phyloP scores from a whole-genome alignment of 2,888 invertebrate genomes.

The Carcina quercana region DNA sequence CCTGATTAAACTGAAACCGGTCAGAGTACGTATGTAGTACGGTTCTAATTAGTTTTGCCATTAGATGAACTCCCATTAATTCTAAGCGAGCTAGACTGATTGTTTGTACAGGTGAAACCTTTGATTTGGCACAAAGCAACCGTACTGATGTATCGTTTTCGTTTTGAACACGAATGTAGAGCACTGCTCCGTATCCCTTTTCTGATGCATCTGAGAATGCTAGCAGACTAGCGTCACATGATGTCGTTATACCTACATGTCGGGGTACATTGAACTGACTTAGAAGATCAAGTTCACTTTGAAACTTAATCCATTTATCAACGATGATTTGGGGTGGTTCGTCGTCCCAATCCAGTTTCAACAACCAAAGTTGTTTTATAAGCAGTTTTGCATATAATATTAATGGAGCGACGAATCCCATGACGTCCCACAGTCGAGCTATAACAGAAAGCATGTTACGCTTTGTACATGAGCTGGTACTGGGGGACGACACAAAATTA shows the following conservation, averaged over 20 bases:
- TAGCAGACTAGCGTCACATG: conserved; percentile 1
- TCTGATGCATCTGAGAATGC: conserved; percentile 14
- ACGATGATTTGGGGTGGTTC: conserved; percentile 4
- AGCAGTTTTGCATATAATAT: conserved; percentile 15
- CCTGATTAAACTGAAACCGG: no score
- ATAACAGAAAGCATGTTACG: conserved; percentile 12
- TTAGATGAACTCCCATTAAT: conserved; percentile 5
- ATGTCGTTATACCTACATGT: conserved; percentile 7
- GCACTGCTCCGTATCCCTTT: conserved; percentile 4
- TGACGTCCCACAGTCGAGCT: conserved; percentile 13
- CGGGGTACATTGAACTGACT: conserved; percentile 6
- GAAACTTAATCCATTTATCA: not conserved
- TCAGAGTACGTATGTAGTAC: not conserved
- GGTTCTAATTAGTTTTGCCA: conserved; percentile 6
- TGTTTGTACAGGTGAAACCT: conserved; percentile 8
- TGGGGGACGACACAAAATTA: not conserved
- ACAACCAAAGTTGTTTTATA: conserved; percentile 6
- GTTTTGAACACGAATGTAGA: conserved; percentile 1
- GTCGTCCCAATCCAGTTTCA: conserved; percentile 12
- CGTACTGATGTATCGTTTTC: not conserved
- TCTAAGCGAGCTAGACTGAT: conserved; percentile 8
- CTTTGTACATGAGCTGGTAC: conserved; percentile 9
- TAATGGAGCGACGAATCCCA: conserved; percentile 14
- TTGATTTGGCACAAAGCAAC: conserved; percentile 11
- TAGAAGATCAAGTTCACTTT: conserved; percentile 3